A percentile compares a stretch with the other conserved stretches of the same genome.
Conservation (phyloP, 2,113 vertebrate species). For the Melanerpes aurifrons region DNA sequence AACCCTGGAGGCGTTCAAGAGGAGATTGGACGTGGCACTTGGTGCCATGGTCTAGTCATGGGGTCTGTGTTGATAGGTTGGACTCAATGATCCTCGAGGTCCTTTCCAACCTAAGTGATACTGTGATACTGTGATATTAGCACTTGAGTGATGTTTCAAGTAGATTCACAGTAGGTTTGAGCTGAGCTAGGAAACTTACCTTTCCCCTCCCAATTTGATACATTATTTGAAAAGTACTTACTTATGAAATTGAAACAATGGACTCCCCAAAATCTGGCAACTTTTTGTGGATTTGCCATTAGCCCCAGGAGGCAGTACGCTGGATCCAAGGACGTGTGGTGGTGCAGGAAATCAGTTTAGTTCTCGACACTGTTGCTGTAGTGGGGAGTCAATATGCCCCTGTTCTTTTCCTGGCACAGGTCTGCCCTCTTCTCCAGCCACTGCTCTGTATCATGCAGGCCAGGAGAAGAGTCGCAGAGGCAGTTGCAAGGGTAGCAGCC, state of each 20-base stretch:
- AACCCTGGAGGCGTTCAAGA: no score
- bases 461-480: neutral
- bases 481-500: neutral
- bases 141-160: neutral
- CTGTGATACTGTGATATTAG: neutral
- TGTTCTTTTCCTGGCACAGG: neutral
- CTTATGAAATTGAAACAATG: neutral
- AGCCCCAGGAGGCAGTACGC: neutral
- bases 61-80: no score
- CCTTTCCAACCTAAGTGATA: no score
- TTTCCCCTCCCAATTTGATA: neutral
- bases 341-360: neutral
- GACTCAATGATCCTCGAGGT: no score
- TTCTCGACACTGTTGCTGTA: neutral
- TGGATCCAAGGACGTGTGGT: accelerated
- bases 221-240: neutral
- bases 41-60: no score
- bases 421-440: accelerated
- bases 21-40: no score
- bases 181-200: neutral
- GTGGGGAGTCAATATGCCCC: neutral
- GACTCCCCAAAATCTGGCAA: neutral
- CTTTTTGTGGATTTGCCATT: neutral
- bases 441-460: accelerated
- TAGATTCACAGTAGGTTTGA: neutral